phyloP scores from a whole-genome alignment of 1,140 invertebrate genomes.

The Chironomus tepperi region DNA sequence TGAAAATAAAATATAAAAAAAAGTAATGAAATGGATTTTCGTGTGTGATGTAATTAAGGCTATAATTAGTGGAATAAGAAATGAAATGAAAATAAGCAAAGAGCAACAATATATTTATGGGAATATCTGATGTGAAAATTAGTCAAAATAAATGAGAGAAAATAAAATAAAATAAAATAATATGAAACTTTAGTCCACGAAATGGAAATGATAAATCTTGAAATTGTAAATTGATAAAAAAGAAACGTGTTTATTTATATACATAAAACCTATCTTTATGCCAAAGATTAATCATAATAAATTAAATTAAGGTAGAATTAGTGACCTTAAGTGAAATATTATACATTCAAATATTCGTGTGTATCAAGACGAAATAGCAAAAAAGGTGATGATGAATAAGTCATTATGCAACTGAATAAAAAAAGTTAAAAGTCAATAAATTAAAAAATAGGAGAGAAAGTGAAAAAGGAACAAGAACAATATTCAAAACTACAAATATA shows the following conservation, averaged over 20 bases:
- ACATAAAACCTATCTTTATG: too few species aligned
- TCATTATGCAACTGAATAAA: slow-evolving; percentile 1
- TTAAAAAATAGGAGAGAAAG: background rate
- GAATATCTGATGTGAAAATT: background rate
- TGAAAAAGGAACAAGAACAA: background rate
- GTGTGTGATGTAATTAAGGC: background rate
- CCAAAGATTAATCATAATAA: too few species aligned
- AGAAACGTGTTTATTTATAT: too few species aligned
- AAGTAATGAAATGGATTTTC: background rate
- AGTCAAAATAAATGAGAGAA: too few species aligned
- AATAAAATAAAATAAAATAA: too few species aligned
- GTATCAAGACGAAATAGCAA: background rate
- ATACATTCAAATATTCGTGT: too few species aligned
- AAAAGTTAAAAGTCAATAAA: slow-evolving; percentile 3
- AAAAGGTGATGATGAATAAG: background rate
- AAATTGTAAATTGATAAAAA: too few species aligned
- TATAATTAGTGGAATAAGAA: background rate
- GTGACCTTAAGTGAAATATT: too few species aligned
- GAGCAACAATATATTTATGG: background rate
- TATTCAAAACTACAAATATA: background rate
- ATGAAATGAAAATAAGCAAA: background rate
- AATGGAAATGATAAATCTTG: too few species aligned
- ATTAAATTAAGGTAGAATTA: too few species aligned
- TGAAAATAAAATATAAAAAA: background rate
- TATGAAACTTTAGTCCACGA: too few species aligned